Evolutionary conservation across 2,113 vertebrate genomes (phyloP).

Genomic region (Dascyllus trimaculatus): DNA sequence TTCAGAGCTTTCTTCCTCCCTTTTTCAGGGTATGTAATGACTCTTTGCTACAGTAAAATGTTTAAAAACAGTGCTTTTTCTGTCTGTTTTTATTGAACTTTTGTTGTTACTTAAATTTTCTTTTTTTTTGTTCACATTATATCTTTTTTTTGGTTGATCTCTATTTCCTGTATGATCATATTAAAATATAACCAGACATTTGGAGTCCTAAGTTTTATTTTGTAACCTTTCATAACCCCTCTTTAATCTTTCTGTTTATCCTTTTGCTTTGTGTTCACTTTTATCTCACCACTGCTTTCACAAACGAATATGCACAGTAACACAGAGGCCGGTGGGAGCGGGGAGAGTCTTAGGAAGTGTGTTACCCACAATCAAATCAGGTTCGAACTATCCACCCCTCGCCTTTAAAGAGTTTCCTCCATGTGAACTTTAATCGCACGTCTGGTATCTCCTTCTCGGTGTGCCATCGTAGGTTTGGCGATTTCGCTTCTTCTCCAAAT

Average conservation of each 20-base stretch:
- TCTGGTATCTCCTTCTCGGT: slow-evolving; percentile 65
- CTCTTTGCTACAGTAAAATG: slow-evolving; percentile 86
- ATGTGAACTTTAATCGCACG: slow-evolving; percentile 63
- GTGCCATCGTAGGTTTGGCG: slow-evolving; percentile 63
- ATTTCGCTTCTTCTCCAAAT: slow-evolving; percentile 59
- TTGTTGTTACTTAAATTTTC: slow-evolving; percentile 90
- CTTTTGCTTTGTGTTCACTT: not conserved
- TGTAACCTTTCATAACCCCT: slow-evolving; percentile 57
- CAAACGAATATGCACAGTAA: slow-evolving; percentile 80
- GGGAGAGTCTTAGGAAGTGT: slow-evolving; percentile 63
- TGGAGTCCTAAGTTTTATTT: slow-evolving; percentile 85
- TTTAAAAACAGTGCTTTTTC: slow-evolving; percentile 92
- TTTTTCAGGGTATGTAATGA: slow-evolving; percentile 81
- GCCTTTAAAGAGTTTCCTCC: slow-evolving; percentile 77
- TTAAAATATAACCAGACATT: slow-evolving; percentile 97
- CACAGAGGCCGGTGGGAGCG: slow-evolving; percentile 69
- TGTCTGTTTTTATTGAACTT: slow-evolving; percentile 90
- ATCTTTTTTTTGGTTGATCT: slow-evolving; percentile 87
- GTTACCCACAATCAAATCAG: slow-evolving; percentile 77
- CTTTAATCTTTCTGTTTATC: slow-evolving; percentile 52
- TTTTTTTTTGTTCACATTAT: slow-evolving; percentile 86
- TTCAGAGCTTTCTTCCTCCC: slow-evolving; percentile 77
- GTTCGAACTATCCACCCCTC: slow-evolving; percentile 76
- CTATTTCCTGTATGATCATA: slow-evolving; percentile 92
- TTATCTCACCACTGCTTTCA: slow-evolving; percentile 39